phyloP scores from a whole-genome alignment of 2,888 invertebrate species.

The Imbricaverruca yamaguchii region DNA sequence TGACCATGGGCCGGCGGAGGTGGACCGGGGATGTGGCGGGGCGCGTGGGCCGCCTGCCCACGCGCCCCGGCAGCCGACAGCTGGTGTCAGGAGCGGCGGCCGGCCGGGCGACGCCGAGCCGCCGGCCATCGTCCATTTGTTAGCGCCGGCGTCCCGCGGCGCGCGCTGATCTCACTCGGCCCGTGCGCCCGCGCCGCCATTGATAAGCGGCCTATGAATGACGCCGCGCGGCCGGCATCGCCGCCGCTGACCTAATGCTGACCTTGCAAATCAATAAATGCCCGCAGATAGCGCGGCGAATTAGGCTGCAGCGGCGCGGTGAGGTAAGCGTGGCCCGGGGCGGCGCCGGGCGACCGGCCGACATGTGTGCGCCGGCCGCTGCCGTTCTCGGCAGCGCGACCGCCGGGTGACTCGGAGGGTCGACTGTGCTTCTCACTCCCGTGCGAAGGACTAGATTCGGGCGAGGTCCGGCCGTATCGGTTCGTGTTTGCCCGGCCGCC shows the following conservation, averaged over 20 bases:
- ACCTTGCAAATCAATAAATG: constrained; percentile 4
- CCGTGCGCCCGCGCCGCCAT: neutral
- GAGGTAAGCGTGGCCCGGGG: neutral
- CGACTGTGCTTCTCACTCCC: too few species aligned
- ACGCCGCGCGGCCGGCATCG: neutral
- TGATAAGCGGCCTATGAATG: neutral
- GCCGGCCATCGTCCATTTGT: neutral
- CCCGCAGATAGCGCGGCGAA: neutral
- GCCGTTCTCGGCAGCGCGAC: too few species aligned
- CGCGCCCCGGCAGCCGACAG: too few species aligned
- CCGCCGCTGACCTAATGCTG: neutral
- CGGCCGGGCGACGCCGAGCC: neutral
- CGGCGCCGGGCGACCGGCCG: neutral
- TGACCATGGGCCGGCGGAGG: too few species aligned
- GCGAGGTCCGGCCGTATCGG: too few species aligned
- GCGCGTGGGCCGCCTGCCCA: too few species aligned
- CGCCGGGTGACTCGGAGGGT: too few species aligned
- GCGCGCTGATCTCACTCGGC: neutral
- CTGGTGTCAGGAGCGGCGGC: too few species aligned
- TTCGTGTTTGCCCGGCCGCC: too few species aligned
- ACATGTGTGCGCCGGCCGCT: too few species aligned
- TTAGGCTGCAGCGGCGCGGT: neutral
- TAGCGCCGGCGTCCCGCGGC: neutral
- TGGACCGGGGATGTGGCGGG: too few species aligned
- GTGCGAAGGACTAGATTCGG: too few species aligned